These are phyloP conservation scores for Scopus umbretta DNA, from an alignment of 2,113 vertebrate species.

Conservation along the genomic window DNA sequence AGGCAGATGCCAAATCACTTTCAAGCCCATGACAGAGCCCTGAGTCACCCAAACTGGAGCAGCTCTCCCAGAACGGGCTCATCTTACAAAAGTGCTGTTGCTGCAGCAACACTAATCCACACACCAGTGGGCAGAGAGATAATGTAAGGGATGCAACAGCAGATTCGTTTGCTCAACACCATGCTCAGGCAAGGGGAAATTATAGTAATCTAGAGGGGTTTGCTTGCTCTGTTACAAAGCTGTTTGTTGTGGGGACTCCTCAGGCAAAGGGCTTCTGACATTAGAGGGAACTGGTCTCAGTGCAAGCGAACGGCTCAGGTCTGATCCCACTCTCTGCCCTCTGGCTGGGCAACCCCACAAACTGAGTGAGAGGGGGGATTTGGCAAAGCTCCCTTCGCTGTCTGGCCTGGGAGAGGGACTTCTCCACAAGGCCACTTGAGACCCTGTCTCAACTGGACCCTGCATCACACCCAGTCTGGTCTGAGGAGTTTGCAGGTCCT, in stretches of 20 bases:
- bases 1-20: constrained; percentile 22
- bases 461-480: background rate
- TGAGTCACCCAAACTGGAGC: constrained; percentile 35
- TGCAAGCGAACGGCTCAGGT: accelerated
- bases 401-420: background rate
- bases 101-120: constrained; percentile 37
- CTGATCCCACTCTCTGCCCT: background rate
- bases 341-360: background rate
- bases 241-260: background rate
- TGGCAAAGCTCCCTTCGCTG: background rate
- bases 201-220: background rate
- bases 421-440: background rate
- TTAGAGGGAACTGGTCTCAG: accelerated
- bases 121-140: background rate
- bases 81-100: background rate
- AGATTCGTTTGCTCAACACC: background rate
- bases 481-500: background rate
- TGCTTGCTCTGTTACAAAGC: background rate
- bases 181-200: background rate
- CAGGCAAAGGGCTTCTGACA: background rate
- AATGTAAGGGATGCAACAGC: background rate
- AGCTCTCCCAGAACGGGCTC: background rate
- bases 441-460: background rate
- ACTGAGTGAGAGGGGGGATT: accelerated
- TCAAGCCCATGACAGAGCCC: constrained; percentile 1